Percentiles rank a stretch among this genome's conserved stretches.
These are phyloP conservation scores for Hirtodrosophila duncani DNA, from an alignment of 2,888 invertebrate species.

Conservation along the genomic window DNA sequence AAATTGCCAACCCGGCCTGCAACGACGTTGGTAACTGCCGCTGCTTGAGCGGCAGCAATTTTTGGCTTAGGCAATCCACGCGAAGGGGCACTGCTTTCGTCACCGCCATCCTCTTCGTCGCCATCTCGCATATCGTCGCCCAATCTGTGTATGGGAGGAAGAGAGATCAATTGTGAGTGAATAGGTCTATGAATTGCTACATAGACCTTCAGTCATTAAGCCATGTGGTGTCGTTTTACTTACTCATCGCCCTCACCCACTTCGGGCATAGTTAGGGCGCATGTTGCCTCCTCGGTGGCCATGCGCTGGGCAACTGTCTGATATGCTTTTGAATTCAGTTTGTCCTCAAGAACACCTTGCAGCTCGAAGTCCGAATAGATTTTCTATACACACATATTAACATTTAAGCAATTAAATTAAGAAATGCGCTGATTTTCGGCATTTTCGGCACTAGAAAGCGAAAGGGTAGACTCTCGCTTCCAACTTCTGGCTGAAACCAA, in stretches of 20 bases:
- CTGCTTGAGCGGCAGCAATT: constrained; percentile 74
- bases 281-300: constrained; percentile 97
- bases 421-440: too few species aligned
- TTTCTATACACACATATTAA: constrained; percentile 84
- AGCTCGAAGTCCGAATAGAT: constrained; percentile 99
- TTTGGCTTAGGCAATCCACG: constrained; percentile 72
- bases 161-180: background rate
- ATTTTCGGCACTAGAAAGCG: too few species aligned
- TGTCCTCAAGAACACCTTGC: constrained; percentile 98
- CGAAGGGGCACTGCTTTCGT: constrained; percentile 67
- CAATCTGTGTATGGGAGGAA: too few species aligned
- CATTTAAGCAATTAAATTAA: too few species aligned
- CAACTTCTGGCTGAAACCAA: background rate
- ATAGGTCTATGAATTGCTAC: background rate
- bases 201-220: background rate
- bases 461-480: too few species aligned
- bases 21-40: constrained; percentile 78
- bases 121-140: constrained; percentile 62
- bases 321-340: constrained; percentile 96
- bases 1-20: constrained; percentile 93
- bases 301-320: constrained; percentile 94
- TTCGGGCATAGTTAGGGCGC: constrained; percentile 90
- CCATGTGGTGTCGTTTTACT: constrained; percentile 44
- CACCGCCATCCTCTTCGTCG: constrained; percentile 68
- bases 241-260: constrained; percentile 84